A percentile compares a stretch with the other conserved stretches of the same genome.
phyloP scores from a whole-genome alignment of 1,140 invertebrate species.

The Diachasmimorpha longicaudata region DNA sequence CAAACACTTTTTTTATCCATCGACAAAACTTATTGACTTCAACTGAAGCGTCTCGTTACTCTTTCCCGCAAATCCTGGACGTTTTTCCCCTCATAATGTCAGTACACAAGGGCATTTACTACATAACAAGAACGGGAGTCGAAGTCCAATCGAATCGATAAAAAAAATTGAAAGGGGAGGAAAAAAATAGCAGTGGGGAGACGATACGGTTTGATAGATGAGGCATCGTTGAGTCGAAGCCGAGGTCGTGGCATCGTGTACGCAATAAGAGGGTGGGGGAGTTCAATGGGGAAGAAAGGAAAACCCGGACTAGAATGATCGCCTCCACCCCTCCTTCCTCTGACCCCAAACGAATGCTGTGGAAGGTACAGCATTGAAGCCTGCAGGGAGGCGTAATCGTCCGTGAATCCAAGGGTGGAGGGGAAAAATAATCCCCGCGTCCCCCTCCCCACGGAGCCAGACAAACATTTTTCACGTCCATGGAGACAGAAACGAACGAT shows the following conservation, averaged over 20 bases:
- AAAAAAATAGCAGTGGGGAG: conserved; percentile 12
- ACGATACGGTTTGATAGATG: conserved; percentile 24
- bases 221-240: background rate
- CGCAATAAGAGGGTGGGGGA: background rate
- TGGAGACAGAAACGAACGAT: conserved; percentile 5
- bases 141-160: background rate
- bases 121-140: background rate
- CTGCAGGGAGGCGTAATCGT: conserved; percentile 12
- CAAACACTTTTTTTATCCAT: no score
- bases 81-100: background rate
- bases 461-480: conserved; percentile 10
- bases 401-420: conserved; percentile 14
- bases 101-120: background rate
- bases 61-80: background rate
- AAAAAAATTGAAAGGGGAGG: background rate
- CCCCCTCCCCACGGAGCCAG: background rate
- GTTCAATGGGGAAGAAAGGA: conserved; percentile 1
- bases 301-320: conserved; percentile 15
- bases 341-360: background rate
- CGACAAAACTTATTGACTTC: no score
- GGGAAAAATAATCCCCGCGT: background rate
- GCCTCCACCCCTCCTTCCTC: background rate
- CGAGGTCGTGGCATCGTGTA: conserved; percentile 3
- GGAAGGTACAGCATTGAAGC: background rate
- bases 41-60: background rate